phyloP scores from a whole-genome alignment of 1,140 invertebrate species.

The Phymorhynchus buccinoides region DNA sequence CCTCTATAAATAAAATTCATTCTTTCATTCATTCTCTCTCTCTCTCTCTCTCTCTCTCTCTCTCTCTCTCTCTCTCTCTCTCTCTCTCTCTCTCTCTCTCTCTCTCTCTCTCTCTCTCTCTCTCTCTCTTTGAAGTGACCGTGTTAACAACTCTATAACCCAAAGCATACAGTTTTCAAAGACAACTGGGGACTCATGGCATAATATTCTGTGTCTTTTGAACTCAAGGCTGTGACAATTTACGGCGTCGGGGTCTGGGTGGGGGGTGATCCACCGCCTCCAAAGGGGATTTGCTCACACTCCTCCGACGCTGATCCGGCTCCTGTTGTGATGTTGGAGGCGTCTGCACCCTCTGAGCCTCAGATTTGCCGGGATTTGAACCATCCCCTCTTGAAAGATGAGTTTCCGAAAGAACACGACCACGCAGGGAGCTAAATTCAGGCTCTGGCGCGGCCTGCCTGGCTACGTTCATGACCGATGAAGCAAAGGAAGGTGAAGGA shows the following conservation, averaged over 20 bases:
- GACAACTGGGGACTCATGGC: background rate
- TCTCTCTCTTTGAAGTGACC: too few relatives aligned
- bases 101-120: background rate
- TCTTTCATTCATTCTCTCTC: too few relatives aligned
- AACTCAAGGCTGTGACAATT: conserved; percentile 6
- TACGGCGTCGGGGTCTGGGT: background rate
- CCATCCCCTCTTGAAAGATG: background rate
- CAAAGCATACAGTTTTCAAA: too few relatives aligned
- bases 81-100: background rate
- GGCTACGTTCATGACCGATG: too few relatives aligned
- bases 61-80: background rate
- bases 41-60: background rate
- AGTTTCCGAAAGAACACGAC: conserved; percentile 20
- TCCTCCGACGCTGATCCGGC: background rate
- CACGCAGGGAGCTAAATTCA: background rate
- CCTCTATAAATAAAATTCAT: too few relatives aligned
- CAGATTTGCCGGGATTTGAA: background rate
- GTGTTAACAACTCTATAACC: too few relatives aligned
- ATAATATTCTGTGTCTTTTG: background rate
- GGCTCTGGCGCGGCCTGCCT: background rate
- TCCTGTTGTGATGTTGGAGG: background rate
- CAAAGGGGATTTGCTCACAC: background rate
- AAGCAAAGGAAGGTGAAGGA: background rate
- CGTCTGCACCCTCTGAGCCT: background rate
- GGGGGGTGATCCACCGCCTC: background rate